Base-by-base conservation (phyloP, 1,140 invertebrate species). In the Penaeus vannamei region DNA sequence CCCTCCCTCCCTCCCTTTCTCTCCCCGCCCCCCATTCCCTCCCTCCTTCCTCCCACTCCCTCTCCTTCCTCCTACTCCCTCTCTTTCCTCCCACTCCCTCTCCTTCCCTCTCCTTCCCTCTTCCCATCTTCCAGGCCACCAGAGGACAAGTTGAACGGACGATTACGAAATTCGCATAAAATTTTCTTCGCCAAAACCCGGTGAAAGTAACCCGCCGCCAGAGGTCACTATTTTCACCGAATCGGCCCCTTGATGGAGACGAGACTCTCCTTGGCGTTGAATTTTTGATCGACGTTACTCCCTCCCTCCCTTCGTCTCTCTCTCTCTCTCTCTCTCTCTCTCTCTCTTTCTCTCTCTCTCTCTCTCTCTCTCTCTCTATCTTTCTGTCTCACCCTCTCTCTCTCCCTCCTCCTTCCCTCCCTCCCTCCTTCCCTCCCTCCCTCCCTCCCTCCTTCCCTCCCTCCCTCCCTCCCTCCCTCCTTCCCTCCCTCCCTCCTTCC, bases 391-490 rank as follows among this genome's bases (percentile, higher is more conserved):
- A 46, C 76, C 46, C 76, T 42, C 46, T 42, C 46, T 42, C 46
- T 42, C 46, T 42, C 46, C 76, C 46, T 42, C 46, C 76, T 29
- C 26, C 23, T 22, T 29, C 26, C 23, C 76, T 77, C 76, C 46
- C 76, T 36, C 29, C 53, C 76, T 79, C 76, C 53, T 46, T 79
- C 76, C 53, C 76, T 79, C 76, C 53, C 76, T 79, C 76, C n/a
- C 72, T 76, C 72, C 42, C 72, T 76, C 72, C 42, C 72, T 76
- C 76, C 53, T 46, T 79, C 76, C 53, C 76, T 79, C 76, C 53
- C 76, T 79, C 76, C 53, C 76, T 79, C 76, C 53, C 76, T 79
- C 76, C 53, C 76, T 79, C 76, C 19, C 53, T n/a, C 76, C 26
- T 7, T 46, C 26, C 19, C 76, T 23, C 23, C 76, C 26, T 29